A percentile compares a stretch with the other conserved stretches of the same genome.
Conservation (phyloP, 2,113 vertebrate genomes). For the Phalacrocorax pelagicus region DNA sequence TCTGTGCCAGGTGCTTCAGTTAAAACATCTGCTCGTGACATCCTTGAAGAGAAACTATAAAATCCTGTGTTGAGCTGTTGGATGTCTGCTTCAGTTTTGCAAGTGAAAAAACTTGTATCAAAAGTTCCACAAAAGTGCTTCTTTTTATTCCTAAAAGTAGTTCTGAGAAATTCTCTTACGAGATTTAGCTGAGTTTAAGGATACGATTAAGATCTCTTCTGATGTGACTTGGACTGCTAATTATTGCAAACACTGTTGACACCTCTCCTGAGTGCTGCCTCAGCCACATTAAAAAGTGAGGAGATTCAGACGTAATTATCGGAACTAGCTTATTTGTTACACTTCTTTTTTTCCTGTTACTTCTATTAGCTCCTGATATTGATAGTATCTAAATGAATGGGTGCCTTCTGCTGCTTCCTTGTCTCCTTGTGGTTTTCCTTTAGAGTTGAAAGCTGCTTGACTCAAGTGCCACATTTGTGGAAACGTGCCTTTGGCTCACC, state of each 20-base stretch:
- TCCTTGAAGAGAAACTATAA: not conserved
- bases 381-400: not conserved
- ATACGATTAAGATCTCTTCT: not conserved
- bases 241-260: not conserved
- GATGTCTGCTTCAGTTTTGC: not conserved
- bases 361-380: not conserved
- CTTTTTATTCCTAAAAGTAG: not conserved
- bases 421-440: not conserved
- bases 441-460: not conserved
- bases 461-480: not conserved
- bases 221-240: not conserved
- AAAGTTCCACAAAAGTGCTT: not conserved
- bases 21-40: not conserved
- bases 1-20: not conserved
- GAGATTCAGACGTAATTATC: not conserved
- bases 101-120: not conserved
- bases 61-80: not conserved
- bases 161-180: not conserved
- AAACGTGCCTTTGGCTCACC: not conserved
- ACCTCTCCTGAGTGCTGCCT: not conserved
- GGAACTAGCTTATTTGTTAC: not conserved
- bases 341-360: not conserved
- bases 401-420: not conserved
- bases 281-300: not conserved
- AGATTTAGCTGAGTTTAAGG: not conserved